Evolutionary conservation across 2,113 vertebrate genomes (phyloP).

Genomic region (Neotoma lepida): DNA sequence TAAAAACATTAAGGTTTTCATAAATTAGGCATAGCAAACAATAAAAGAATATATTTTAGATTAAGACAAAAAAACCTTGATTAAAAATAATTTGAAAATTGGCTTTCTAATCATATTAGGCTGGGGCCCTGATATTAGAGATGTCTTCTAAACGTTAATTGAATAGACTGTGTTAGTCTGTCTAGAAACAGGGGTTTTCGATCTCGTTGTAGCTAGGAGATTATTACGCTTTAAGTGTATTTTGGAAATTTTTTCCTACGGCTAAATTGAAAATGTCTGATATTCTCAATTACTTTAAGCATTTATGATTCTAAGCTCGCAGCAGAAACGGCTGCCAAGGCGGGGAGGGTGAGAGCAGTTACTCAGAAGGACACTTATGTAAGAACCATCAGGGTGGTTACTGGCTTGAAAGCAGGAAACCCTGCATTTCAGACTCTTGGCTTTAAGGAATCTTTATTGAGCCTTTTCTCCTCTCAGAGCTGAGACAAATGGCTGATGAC

Average conservation of each 20-base stretch:
- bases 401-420: constrained; percentile 63
- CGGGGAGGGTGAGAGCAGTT: constrained; percentile 33
- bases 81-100: constrained; percentile 58
- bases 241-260: constrained; percentile 67
- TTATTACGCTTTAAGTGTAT: constrained; percentile 62
- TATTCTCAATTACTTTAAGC: constrained; percentile 73
- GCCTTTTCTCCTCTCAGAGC: not conserved
- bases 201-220: constrained; percentile 47
- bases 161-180: constrained; percentile 49
- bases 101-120: constrained; percentile 48
- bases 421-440: constrained; percentile 47
- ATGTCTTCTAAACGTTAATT: constrained; percentile 42
- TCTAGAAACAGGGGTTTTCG: constrained; percentile 61
- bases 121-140: constrained; percentile 34
- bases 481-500: constrained; percentile 50
- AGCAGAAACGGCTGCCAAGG: constrained; percentile 50
- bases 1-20: constrained; percentile 57
- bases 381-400: constrained; percentile 68
- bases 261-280: constrained; percentile 66
- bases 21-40: constrained; percentile 60
- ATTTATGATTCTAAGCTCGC: constrained; percentile 69
- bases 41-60: constrained; percentile 37
- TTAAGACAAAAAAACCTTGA: constrained; percentile 36
- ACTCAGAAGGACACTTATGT: constrained; percentile 72
- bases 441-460: constrained; percentile 55